phyloP scores from a whole-genome alignment of 2,888 invertebrate species.

The Dynastes hyllus region DNA sequence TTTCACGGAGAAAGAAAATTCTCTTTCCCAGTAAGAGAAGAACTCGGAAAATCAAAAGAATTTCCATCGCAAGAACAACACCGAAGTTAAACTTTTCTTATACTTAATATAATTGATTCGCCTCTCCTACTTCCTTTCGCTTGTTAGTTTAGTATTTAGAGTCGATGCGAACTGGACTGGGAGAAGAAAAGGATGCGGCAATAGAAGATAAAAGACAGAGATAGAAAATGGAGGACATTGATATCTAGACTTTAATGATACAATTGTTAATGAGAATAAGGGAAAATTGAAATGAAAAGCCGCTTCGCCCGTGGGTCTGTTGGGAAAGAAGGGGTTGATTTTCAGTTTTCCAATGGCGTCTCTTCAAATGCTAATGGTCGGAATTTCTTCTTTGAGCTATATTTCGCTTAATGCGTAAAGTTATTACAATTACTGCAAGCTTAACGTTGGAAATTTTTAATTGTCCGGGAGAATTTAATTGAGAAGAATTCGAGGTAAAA shows the following conservation, averaged over 20 bases:
- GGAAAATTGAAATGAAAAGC: slow-evolving; percentile 23
- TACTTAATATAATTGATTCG: slow-evolving; percentile 31
- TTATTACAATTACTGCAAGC: not conserved
- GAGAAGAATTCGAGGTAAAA: no score
- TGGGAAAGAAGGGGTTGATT: not conserved
- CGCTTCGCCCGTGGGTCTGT: not conserved
- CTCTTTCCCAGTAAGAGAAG: not conserved
- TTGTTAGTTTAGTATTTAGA: slow-evolving; percentile 35
- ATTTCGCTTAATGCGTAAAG: slow-evolving; percentile 13
- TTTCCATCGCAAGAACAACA: slow-evolving; percentile 7
- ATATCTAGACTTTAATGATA: slow-evolving; percentile 37
- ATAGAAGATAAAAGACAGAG: not conserved
- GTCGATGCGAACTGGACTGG: not conserved
- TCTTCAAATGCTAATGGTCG: slow-evolving; percentile 13
- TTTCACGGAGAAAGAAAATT: not conserved
- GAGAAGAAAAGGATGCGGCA: not conserved
- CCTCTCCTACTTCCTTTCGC: not conserved
- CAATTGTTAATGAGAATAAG: slow-evolving; percentile 37
- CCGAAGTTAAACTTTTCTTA: slow-evolving; percentile 11
- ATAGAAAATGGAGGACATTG: slow-evolving; percentile 16
- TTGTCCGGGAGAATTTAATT: not conserved
- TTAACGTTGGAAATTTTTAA: slow-evolving; percentile 1
- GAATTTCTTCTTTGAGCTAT: slow-evolving; percentile 6
- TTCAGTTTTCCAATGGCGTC: not conserved
- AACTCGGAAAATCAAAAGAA: not conserved